Percentiles rank a stretch among this genome's conserved stretches.
These are phyloP conservation scores for Esox niger DNA, from an alignment of 2,113 vertebrate species.

Conservation along the genomic window DNA sequence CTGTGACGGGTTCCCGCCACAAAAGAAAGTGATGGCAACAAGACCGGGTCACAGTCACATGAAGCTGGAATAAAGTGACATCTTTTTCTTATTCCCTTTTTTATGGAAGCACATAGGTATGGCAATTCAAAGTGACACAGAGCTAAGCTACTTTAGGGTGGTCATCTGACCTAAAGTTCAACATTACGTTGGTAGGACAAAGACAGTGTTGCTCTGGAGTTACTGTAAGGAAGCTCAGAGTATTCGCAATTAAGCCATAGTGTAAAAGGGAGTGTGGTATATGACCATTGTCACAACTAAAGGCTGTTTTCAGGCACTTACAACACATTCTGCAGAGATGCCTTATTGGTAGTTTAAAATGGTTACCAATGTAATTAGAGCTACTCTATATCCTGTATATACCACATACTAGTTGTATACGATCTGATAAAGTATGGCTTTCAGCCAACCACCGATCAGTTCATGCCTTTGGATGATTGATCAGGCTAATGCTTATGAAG, in stretches of 20 bases:
- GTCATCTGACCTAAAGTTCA: conserved; percentile 59
- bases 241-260: too few species aligned
- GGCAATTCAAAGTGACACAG: conserved; percentile 50
- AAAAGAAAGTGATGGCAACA: conserved; percentile 55
- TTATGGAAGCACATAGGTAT: conserved; percentile 80
- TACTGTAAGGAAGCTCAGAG: conserved; percentile 58
- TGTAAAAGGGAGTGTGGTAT: conserved; percentile 59
- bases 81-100: conserved; percentile 36
- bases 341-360: too few species aligned
- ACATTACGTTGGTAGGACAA: background rate
- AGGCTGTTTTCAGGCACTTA: too few species aligned
- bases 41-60: conserved; percentile 73
- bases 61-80: conserved; percentile 71
- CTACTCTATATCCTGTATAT: too few species aligned
- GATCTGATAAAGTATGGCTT: too few species aligned
- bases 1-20: conserved; percentile 63
- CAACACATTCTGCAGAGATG: too few species aligned
- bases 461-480: background rate
- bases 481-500: background rate
- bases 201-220: conserved; percentile 12
- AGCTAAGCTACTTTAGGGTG: conserved; percentile 54
- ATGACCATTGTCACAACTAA: too few species aligned
- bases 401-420: too few species aligned
- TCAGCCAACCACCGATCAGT: too few species aligned
- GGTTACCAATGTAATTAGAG: too few species aligned